Evolutionary conservation across 1,140 invertebrate species (phyloP).

Genomic region (Pteromalus puparum): DNA sequence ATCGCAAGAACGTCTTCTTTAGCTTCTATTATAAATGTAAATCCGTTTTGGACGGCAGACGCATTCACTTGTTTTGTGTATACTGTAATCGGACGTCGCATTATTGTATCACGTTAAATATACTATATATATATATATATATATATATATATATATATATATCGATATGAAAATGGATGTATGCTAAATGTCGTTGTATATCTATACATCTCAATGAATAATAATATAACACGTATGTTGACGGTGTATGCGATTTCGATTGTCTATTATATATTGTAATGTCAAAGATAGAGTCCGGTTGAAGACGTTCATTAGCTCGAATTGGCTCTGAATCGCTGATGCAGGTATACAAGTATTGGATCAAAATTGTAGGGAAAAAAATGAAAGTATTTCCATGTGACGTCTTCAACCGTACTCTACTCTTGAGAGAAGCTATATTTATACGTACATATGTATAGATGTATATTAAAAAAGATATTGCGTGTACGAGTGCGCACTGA

Average conservation of each 20-base stretch:
- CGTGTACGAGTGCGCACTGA: constrained; percentile 15
- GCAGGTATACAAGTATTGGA: too few species aligned
- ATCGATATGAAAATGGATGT: constrained; percentile 63
- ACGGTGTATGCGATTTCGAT: constrained; percentile 62
- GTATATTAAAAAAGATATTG: constrained; percentile 23
- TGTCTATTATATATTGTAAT: constrained; percentile 57
- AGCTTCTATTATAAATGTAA: not conserved
- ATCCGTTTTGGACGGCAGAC: constrained; percentile 56
- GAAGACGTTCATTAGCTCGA: too few species aligned
- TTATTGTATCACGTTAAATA: constrained; percentile 47
- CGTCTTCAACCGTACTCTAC: too few species aligned
- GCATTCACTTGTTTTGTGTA: constrained; percentile 65
- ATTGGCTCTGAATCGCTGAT: too few species aligned
- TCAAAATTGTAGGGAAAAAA: too few species aligned
- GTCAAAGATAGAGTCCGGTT: too few species aligned
- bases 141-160: constrained; percentile 54
- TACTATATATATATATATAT: constrained; percentile 53
- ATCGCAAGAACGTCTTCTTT: too few species aligned
- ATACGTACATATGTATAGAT: not conserved
- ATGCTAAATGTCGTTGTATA: constrained; percentile 69
- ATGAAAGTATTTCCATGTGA: too few species aligned
- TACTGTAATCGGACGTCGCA: constrained; percentile 65
- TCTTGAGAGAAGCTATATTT: not conserved
- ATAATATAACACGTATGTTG: constrained; percentile 55
- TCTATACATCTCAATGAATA: constrained; percentile 55